These are phyloP conservation scores for Tetragonisca angustula DNA, from an alignment of 2,888 invertebrate genomes.

Conservation along the genomic window DNA sequence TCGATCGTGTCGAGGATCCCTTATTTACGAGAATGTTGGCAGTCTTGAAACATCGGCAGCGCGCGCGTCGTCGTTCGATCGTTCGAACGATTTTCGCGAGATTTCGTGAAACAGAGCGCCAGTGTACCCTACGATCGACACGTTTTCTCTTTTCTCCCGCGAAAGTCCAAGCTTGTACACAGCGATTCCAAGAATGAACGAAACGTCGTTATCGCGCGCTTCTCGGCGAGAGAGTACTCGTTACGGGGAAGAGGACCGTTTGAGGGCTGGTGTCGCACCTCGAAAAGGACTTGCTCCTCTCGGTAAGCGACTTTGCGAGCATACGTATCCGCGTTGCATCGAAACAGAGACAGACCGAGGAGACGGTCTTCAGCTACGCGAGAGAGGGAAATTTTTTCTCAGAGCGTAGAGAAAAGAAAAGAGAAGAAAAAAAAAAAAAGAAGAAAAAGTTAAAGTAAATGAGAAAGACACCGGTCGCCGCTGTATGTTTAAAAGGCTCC, in stretches of 20 bases:
- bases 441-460: too few relatives aligned
- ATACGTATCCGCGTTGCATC: constrained; percentile 1
- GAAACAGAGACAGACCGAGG: background rate
- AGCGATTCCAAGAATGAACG: background rate
- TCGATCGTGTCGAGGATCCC: too few relatives aligned
- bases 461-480: background rate
- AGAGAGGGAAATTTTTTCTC: background rate
- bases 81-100: background rate
- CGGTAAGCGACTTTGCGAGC: background rate
- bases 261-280: background rate
- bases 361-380: too few relatives aligned
- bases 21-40: too few relatives aligned
- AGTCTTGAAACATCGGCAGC: too few relatives aligned
- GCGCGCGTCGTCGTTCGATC: too few relatives aligned
- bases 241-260: constrained; percentile 7
- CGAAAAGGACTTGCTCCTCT: background rate
- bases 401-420: background rate
- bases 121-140: background rate
- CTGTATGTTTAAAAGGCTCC: constrained; percentile 7
- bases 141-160: background rate
- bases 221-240: background rate
- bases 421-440: too few relatives aligned
- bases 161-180: background rate
- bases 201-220: background rate
- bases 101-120: background rate